Base-by-base conservation (phyloP, 2,797 vertebrate species). In the Mus caroli region DNA sequence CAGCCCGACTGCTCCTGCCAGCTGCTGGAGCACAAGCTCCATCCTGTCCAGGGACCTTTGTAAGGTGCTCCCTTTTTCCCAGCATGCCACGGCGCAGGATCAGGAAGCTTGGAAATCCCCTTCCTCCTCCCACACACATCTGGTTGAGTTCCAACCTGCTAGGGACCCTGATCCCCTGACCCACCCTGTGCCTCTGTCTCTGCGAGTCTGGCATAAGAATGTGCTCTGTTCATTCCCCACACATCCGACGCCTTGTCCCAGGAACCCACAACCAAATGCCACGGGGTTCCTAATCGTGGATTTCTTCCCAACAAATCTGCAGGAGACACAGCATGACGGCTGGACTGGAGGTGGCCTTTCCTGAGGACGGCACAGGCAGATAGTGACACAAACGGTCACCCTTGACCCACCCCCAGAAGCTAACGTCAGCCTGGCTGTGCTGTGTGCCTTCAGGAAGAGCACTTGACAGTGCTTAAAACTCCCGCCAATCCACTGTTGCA, bases 11-110 rank as follows among this genome's bases (percentile, higher is more conserved):
- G 60, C 76, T 34, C 40, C 22, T 76, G 40, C 40, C 22, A 3
- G 17, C 24, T 43, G 24, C 34, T 0, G 22, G 22, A 26, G 9
- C 64, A 20, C 0, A 20, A 71, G 85, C n/a, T 0, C 0, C 0
- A 2, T 67, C 58, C 92, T 77, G 56, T 58, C 90, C 79, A 5
- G 80, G n/a, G 22, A 22, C 79, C 56, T 83, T 43, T 5, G 26
- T 37, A 11, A 5, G 1, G 37, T 34, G 73, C 69, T 14, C 56
- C 62, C 1, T 4, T 15, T 14, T 37, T 78, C 90, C 86, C 56
- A 31, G 12, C 34, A 58, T 50, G 82, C n/a, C 0, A 0, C 3
- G 90, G n/a, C 15, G 43, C 62, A 0, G 15, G 77, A 77, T 11
- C 43, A 26, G 58, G 37, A 31, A 54, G 52, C 40, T 4, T 20